Conservation (phyloP, 2,797 vertebrate genomes). For the Phaenicophaeus curvirostris region DNA sequence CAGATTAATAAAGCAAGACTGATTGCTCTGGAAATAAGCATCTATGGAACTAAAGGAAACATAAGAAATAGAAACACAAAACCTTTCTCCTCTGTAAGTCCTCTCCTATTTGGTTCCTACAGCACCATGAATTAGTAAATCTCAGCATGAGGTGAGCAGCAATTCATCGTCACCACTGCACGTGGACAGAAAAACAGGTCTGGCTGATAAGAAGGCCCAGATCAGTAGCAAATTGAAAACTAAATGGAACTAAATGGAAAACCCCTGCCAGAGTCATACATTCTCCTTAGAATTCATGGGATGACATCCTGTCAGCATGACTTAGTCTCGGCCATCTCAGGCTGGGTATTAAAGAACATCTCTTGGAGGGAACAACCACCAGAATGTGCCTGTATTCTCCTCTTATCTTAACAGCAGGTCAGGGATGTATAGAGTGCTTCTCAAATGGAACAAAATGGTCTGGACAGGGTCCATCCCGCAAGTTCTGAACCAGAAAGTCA, state of each 20-base stretch:
- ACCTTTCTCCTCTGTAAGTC: not conserved
- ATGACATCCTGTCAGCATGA: not conserved
- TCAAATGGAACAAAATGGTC: not conserved
- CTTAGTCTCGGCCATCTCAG: not conserved
- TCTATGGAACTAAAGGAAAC: not conserved
- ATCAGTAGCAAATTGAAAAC: not conserved
- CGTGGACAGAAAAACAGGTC: not conserved
- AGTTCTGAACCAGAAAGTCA: not conserved
- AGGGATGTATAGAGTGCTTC: not conserved
- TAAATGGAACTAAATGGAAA: not conserved
- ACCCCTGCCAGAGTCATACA: not conserved
- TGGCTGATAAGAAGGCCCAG: not conserved
- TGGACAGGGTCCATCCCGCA: not conserved
- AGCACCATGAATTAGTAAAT: not conserved
- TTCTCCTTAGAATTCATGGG: not conserved
- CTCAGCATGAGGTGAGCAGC: not conserved
- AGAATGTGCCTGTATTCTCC: not conserved
- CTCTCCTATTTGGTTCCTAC: not conserved
- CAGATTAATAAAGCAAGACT: not conserved
- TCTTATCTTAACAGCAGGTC: not conserved
- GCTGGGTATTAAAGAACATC: not conserved
- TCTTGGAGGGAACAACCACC: not conserved
- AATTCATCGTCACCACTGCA: not conserved
- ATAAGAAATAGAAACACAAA: not conserved
- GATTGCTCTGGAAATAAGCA: not conserved